Base-by-base conservation (phyloP, 2,888 invertebrate genomes). In the Clunio marinus region DNA sequence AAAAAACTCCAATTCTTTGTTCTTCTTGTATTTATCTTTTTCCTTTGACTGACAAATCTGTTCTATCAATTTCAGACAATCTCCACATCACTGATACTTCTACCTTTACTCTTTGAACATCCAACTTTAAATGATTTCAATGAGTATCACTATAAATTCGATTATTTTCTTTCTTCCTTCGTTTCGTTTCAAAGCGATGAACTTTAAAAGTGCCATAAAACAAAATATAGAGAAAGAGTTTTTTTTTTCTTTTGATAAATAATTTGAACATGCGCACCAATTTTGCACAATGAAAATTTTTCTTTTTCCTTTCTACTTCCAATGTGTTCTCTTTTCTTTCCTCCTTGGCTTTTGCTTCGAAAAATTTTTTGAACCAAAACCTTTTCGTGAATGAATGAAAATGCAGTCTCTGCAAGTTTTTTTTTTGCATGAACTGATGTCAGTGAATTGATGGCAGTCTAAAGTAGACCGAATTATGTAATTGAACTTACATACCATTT, bases 251-350 rank as follows among this genome's bases (percentile, higher is more conserved):
- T n/a, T 41, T 41, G 41, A 10, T n/a, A 15, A 41, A n/a, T 41
- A n/a, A 2, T 8, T n/a, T 15, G 41, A 41, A 41, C 41, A 41
- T 41, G 41, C 41, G 41, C 41, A 41, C 41, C n/a, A 41, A 15
- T 41, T 41, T 15, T 41, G 32, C 32, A 32, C 41, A 41, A 41
- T 41, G 41, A 41, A 41, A 41, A 41, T 41, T 41, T 41, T 41
- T 41, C 41, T 15, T 41, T n/a, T n/a, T n/a, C n/a, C n/a, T n/a
- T n/a, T n/a, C n/a, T n/a, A n/a, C n/a, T n/a, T n/a, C n/a, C 41
- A 41, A 41, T 41, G 41, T 41, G 41, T 10, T n/a, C 10, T 41
- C 15, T 41, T 41, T 41, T 41, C 10, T 10, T 41, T n/a, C 32
- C 8, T 41, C n/a, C n/a, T n/a, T n/a, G n/a, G n/a, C n/a, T n/a